Percentiles rank a stretch among this genome's conserved stretches.
These are phyloP conservation scores for Monomorium pharaonis DNA, from an alignment of 1,140 invertebrate genomes.

Conservation along the genomic window DNA sequence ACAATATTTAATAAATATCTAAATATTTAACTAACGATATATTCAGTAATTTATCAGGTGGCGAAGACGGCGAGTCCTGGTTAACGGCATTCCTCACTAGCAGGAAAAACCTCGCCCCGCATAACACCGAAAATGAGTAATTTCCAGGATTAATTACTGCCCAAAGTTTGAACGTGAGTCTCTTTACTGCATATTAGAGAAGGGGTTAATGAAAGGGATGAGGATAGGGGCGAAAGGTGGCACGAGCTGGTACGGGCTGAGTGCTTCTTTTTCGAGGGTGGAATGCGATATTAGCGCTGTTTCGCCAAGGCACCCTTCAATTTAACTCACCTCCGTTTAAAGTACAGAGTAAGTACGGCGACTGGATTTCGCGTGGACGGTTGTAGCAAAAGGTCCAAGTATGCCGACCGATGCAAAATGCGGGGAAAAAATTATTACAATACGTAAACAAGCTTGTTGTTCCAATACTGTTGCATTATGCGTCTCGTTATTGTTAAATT, in stretches of 20 bases:
- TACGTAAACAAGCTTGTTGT: conserved; percentile 53
- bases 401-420: conserved; percentile 27
- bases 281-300: conserved; percentile 72
- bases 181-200: conserved; percentile 70
- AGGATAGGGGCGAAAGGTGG: conserved; percentile 57
- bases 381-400: conserved; percentile 19
- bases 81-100: neutral
- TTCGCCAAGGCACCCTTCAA: conserved; percentile 68
- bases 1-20: neutral
- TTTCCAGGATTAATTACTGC: conserved; percentile 70
- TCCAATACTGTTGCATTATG: conserved; percentile 40
- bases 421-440: conserved; percentile 34
- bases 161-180: conserved; percentile 59
- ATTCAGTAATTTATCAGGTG: neutral
- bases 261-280: conserved; percentile 69
- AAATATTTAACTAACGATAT: conserved; percentile 23
- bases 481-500: conserved; percentile 54
- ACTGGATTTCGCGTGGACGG: neutral
- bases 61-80: neutral
- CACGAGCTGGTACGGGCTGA: conserved; percentile 66
- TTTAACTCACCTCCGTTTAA: conserved; percentile 66
- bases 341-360: neutral
- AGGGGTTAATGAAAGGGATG: conserved; percentile 26
- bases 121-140: conserved; percentile 65
- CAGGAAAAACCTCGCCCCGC: conserved; percentile 11